Percentiles rank a stretch among this genome's conserved stretches.
Conservation (phyloP, 2,888 invertebrate genomes). For the Drosophila melanosoma region DNA sequence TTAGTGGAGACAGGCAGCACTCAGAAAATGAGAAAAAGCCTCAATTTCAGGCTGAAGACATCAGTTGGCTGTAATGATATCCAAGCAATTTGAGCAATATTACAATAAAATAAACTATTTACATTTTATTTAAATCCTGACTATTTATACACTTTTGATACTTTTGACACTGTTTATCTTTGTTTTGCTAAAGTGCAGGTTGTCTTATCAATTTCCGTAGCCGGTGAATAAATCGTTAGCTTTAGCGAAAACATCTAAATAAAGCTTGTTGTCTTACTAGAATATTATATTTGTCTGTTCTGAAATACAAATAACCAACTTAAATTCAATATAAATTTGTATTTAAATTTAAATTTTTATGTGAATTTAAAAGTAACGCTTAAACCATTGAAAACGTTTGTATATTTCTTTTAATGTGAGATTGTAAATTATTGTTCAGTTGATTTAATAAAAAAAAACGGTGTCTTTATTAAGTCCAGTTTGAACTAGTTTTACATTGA, state of each 20-base stretch:
- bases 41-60: neutral
- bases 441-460: slow-evolving; percentile 4
- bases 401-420: neutral
- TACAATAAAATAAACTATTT: neutral
- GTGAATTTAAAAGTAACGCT: neutral
- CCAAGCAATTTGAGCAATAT: neutral
- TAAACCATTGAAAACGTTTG: neutral
- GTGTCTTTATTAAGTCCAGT: slow-evolving; percentile 55
- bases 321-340: too few species aligned
- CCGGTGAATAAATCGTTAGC: neutral
- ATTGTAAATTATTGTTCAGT: neutral
- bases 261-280: neutral
- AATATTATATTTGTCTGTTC: too few species aligned
- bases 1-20: neutral
- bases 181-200: neutral
- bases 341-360: neutral
- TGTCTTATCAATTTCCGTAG: neutral
- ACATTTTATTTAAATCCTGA: neutral
- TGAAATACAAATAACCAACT: neutral
- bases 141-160: neutral
- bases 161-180: neutral
- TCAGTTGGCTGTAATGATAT: neutral
- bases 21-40: neutral
- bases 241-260: neutral
- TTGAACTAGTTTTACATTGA: slow-evolving; percentile 32